Base-by-base conservation (phyloP, 2,113 vertebrate genomes). In the Syngnathus scovelli region DNA sequence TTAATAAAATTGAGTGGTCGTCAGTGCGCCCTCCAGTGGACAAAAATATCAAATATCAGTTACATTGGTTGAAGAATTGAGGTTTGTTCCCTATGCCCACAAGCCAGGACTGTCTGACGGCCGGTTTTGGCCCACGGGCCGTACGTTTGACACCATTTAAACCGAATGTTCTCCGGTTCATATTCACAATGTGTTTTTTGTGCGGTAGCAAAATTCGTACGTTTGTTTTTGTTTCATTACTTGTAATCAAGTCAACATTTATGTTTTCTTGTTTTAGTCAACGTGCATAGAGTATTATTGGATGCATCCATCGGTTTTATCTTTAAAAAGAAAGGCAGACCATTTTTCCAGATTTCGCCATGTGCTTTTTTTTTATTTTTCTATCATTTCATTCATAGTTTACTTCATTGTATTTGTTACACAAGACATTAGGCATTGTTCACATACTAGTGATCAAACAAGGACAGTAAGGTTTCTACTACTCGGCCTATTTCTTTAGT, bases 401-500 rank as follows among this genome's bases (percentile, higher is more conserved):
- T 82, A 87, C 85, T 90, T 90, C 77, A 81, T 86, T 89, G 79
- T 83, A 88, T 89, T 90, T 88, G 85, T 91, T 90, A 88, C 90
- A 91, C 90, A 87, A 90, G 85, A 91, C 86, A 86, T 88, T 90
- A 91, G 88, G 90, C 87, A 88, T 88, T 85, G 82, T 88, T 90
- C 88, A 91, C 87, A 83, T 86, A 91, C 87, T 90, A 89, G 88
- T 90, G 90, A 88, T 90, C 87, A 87, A 89, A 90, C 88, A 87
- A 91, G 83, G 87, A 88, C 89, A 89, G 81, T 81, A 83, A 85
- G 77, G 85, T 84, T 83, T 87, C 89, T 89, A 88, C 85, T 85
- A 83, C 82, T 87, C 85, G 87, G 85, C 79, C 84, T 78, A 78
- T 78, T 81, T 84, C 60, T 84, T 83, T 84, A 72, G 76, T 85